Evolutionary conservation across 2,888 invertebrate genomes (phyloP).

Genomic region (Drosophila crucigera): DNA sequence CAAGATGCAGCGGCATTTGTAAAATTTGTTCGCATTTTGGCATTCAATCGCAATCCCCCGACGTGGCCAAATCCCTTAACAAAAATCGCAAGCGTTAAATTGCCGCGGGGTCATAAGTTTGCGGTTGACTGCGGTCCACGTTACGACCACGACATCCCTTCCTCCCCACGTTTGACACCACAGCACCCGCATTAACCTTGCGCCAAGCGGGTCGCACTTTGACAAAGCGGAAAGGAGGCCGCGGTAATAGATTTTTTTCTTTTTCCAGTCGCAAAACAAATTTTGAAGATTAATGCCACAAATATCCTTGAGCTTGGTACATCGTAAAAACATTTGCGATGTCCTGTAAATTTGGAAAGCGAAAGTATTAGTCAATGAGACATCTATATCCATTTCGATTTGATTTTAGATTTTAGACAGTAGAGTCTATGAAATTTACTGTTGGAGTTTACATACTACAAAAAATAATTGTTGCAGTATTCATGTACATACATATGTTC

Average conservation of each 20-base stretch:
- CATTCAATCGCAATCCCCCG: constrained; percentile 69
- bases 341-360: constrained; percentile 2
- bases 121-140: constrained; percentile 50
- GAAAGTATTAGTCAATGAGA: neutral
- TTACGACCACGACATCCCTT: neutral
- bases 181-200: constrained; percentile 64
- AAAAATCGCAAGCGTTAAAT: constrained; percentile 76
- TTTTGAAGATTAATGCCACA: constrained; percentile 69
- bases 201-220: constrained; percentile 42
- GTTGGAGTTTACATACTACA: neutral
- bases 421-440: neutral
- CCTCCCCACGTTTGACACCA: neutral
- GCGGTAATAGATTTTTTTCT: constrained; percentile 23
- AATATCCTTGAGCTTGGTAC: constrained; percentile 5
- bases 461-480: neutral
- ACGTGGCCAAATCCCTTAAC: constrained; percentile 65
- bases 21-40: constrained; percentile 76
- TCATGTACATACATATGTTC: neutral
- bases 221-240: constrained; percentile 23
- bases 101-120: constrained; percentile 68
- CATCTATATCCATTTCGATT: neutral
- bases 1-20: constrained; percentile 56
- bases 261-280: constrained; percentile 60
- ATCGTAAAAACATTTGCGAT: constrained; percentile 10
- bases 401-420: neutral